These are phyloP conservation scores for Platichthys flesus DNA, from an alignment of 2,113 vertebrate species.

Conservation along the genomic window DNA sequence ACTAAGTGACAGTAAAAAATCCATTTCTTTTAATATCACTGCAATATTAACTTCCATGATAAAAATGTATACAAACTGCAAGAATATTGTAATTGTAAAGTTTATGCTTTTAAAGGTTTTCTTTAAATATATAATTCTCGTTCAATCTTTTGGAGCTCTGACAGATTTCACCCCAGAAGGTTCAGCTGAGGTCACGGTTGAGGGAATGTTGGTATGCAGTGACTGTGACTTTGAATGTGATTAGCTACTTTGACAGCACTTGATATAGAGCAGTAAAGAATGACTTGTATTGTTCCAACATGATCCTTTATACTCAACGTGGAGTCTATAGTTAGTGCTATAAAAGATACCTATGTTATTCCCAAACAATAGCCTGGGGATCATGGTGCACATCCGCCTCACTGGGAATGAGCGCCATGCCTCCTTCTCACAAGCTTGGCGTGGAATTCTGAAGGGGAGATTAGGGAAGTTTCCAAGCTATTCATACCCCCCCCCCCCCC, in stretches of 20 bases:
- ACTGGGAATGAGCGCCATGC: conserved; percentile 70
- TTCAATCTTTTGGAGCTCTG: too few relatives aligned
- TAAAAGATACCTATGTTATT: conserved; percentile 9
- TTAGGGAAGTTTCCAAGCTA: conserved; percentile 83
- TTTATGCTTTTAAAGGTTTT: too few relatives aligned
- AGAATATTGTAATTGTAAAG: too few relatives aligned
- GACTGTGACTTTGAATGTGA: neutral
- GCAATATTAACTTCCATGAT: too few relatives aligned
- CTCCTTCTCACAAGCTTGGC: conserved; percentile 51
- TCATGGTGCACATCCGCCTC: conserved; percentile 44
- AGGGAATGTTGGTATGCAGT: neutral
- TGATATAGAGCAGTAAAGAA: neutral
- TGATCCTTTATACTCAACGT: neutral
- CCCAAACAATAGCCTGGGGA: conserved; percentile 50
- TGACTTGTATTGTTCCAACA: neutral
- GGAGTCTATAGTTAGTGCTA: neutral
- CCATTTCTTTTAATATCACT: too few relatives aligned
- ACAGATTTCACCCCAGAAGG: neutral
- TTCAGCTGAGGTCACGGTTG: neutral
- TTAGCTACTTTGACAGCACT: neutral
- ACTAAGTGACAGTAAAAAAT: too few relatives aligned
- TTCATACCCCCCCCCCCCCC: conserved; percentile 54
- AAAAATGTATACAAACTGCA: too few relatives aligned
- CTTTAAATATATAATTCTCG: too few relatives aligned
- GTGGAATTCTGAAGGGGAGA: conserved; percentile 73